Evolutionary conservation across 2,888 invertebrate genomes (phyloP).

Genomic region (Caradrina kadenii): DNA sequence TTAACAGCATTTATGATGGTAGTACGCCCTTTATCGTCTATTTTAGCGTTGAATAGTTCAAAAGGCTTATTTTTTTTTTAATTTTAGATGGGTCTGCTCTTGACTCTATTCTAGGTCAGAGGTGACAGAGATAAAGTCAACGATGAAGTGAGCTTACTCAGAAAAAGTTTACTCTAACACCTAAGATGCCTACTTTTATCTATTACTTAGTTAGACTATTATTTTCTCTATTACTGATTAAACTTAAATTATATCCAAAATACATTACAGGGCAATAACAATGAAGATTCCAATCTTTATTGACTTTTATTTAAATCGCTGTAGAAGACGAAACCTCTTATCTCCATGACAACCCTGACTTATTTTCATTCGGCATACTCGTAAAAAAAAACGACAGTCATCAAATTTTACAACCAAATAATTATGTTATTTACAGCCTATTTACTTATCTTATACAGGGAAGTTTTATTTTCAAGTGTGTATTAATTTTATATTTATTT

Average conservation of each 20-base stretch:
- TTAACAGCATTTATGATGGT: too few species aligned
- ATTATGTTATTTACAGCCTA: constrained; percentile 49
- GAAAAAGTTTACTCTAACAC: too few species aligned
- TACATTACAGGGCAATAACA: constrained; percentile 45
- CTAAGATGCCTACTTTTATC: too few species aligned
- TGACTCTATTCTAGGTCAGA: too few species aligned
- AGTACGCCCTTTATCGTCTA: too few species aligned
- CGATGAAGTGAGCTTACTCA: too few species aligned
- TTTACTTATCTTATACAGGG: constrained; percentile 48
- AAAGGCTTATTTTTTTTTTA: too few species aligned
- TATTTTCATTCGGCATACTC: constrained; percentile 22
- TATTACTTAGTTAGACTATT: background rate
- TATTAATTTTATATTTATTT: constrained; percentile 23
- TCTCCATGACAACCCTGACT: constrained; percentile 21
- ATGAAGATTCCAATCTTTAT: constrained; percentile 34
- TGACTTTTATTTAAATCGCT: constrained; percentile 28
- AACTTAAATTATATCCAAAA: constrained; percentile 16
- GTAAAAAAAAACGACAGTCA: constrained; percentile 57
- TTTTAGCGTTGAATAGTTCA: too few species aligned
- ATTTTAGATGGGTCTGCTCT: too few species aligned
- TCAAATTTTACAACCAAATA: constrained; percentile 61
- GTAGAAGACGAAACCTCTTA: constrained; percentile 14
- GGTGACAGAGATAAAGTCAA: too few species aligned
- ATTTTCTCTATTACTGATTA: background rate
- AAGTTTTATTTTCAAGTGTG: constrained; percentile 38